Evolutionary conservation across 2,888 invertebrate species (phyloP).

Genomic region (Caradrina kadenii): DNA sequence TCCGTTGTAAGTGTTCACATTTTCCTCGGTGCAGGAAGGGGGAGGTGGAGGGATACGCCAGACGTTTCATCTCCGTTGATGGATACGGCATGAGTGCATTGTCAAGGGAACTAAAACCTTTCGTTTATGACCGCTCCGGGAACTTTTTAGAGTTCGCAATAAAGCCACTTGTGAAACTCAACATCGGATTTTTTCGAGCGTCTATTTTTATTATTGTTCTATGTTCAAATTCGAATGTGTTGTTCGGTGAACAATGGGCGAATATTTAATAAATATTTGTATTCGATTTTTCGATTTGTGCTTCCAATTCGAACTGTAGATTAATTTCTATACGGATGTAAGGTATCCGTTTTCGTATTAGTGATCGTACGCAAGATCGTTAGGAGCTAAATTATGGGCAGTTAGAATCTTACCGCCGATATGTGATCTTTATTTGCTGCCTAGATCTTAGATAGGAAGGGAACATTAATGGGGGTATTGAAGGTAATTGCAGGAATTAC

Average conservation of each 20-base stretch:
- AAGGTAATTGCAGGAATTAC: conserved; percentile 40
- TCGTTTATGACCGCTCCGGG: conserved; percentile 63
- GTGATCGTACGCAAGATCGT: conserved; percentile 39
- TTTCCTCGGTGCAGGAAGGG: conserved; percentile 45
- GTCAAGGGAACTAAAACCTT: conserved; percentile 74
- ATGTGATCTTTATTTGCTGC: conserved; percentile 44
- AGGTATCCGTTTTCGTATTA: conserved; percentile 48
- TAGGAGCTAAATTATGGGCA: conserved; percentile 42
- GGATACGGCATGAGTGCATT: conserved; percentile 75
- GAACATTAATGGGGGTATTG: conserved; percentile 42
- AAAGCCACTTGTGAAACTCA: conserved; percentile 68
- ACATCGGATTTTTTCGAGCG: conserved; percentile 60
- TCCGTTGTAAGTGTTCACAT: conserved; percentile 70
- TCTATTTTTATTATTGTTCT: conserved; percentile 64
- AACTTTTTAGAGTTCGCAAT: conserved; percentile 63
- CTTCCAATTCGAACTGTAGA: conserved; percentile 13
- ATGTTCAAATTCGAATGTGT: conserved; percentile 49
- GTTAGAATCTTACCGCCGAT: conserved; percentile 37
- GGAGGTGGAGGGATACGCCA: conserved; percentile 39
- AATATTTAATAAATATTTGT: conserved; percentile 33
- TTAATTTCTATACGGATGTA: conserved; percentile 34
- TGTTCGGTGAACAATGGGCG: conserved; percentile 35
- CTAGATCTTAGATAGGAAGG: conserved; percentile 46
- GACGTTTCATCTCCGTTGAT: conserved; percentile 78
- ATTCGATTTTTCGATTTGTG: conserved; percentile 10